Evolutionary conservation across 2,797 vertebrate genomes (phyloP), one percentile per base, ranked within the genome.

Genomic region (Xiphorhynchus erythropygius): DNA sequence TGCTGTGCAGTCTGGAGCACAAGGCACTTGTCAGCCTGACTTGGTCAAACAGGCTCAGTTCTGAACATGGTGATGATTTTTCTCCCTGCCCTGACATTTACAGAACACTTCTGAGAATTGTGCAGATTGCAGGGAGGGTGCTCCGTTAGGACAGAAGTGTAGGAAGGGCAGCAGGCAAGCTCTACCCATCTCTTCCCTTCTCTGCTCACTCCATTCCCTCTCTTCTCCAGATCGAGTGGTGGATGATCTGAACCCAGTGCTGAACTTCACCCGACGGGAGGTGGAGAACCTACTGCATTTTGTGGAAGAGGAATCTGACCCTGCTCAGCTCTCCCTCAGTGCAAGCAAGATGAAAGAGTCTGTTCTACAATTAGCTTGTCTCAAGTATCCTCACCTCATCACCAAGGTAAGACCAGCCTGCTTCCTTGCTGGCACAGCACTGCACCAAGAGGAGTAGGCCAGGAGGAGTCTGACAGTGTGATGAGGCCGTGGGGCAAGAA

Each of bases 221-320:
- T 89, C 47, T 90, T 90, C 91, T 35, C 41, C 94, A 99, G 99
- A 99, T 97, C 99, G 99, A 1, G 99, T 99, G 71, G 99, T 99
- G 37, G 99, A 99, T 87, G 99, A 99, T 97, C 97, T 99, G 94
- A 99, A 99, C 97, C 99, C 99, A 11, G 99, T 99, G 93, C 98
- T 99, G 93, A 99, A 99, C 96, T 99, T 99, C 82, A 99, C 99
- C 11, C 98, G 99, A 24, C 98, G 99, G 78, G 99, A 99, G 96
- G 99, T 99, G 83, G 99, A 99, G 97, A 99, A 99, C 22, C 98
- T 99, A 91, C 97, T 99, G 97, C 99, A 99, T 97, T 99, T 99
- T 97, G 99, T 99, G 47, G 99, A 99, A 96, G 99, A 99, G 95
- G 99, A 99, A 96, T 98, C 98, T 3, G 97, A 98, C 70, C 65